Base-by-base conservation (phyloP, 1,140 invertebrate species). In the Diuraphis noxia region DNA sequence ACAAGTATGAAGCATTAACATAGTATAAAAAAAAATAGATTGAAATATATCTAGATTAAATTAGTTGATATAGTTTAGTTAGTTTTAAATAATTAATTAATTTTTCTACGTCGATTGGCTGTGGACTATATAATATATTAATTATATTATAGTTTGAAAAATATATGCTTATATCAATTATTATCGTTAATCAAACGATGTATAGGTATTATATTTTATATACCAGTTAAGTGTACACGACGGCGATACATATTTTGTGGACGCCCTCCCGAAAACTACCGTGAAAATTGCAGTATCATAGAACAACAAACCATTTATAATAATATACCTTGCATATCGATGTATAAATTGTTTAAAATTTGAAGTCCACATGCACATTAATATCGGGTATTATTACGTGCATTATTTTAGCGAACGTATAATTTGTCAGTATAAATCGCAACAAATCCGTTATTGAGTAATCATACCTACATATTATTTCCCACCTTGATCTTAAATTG, bases 391-490 rank as follows among this genome's bases (percentile, higher is more conserved):
- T 30, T 72, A 72, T 82, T 82, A 82, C 30, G 7, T 41, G 41
- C 23, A 40, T 82, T 82, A 41, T 82, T 82, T 82, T n/a, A 82
- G 81, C 21, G 38, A 82, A 41, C 38, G 81, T 82, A 79, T 79
- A 79, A 79, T 79, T 79, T 82, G 79, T 82, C 36, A 82, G 36
- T 36, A 40, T 38, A 82, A 25, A 82, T 81, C 36, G 36, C 79
- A 38, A 25, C 9, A 38, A 82, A 82, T 82, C 79, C 38, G 79
- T 82, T 38, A 25, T 82, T 40, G 36, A 82, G 36, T 82, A 82
- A 40, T 82, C 79, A 82, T 72, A 72, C n/a, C n/a, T n/a, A 72
- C 19, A 72, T 72, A 72, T 72, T 72, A 72, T n/a, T n/a, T n/a
- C 30, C 30, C 56, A n/a, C 30, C n/a, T n/a, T 30, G 30, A 72